Conservation (phyloP, 2,888 invertebrate genomes). For the Drosophila mimica region DNA sequence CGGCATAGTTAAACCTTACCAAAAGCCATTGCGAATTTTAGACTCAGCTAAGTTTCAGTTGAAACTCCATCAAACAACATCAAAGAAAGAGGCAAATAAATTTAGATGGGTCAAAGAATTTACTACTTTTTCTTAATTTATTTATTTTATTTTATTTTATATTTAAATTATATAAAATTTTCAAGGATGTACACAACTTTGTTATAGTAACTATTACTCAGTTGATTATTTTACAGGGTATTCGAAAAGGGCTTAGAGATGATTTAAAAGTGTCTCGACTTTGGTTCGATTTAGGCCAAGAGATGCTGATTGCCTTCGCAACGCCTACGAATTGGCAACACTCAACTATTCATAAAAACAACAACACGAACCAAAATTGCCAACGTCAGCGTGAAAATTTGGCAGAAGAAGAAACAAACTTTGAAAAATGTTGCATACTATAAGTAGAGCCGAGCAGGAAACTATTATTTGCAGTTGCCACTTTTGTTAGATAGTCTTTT, state of each 20-base stretch:
- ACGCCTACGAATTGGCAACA: conserved; percentile 11
- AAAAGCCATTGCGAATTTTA: neutral
- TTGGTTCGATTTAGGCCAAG: neutral
- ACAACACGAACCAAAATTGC: conserved; percentile 46
- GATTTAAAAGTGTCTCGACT: too few relatives aligned
- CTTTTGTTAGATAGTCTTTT: conserved; percentile 47
- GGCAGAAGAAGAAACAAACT: conserved; percentile 21
- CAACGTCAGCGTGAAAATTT: conserved; percentile 60
- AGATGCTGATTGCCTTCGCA: neutral
- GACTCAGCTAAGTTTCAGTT: neutral
- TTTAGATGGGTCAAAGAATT: neutral
- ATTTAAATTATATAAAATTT: too few relatives aligned
- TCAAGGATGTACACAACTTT: too few relatives aligned
- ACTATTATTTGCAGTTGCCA: conserved; percentile 81
- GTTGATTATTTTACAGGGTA: neutral
- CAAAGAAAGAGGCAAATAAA: neutral
- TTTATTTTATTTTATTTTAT: neutral
- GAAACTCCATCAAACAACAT: neutral
- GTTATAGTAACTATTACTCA: neutral
- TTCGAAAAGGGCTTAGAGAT: neutral
- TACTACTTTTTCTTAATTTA: neutral
- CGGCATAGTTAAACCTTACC: too few relatives aligned
- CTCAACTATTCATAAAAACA: conserved; percentile 31
- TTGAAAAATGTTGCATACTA: conserved; percentile 30
- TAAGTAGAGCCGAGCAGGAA: conserved; percentile 29